Evolutionary conservation across 53 echinoderm and acorn worm species (phyloP).

Genomic region (Stichopus horrens): DNA sequence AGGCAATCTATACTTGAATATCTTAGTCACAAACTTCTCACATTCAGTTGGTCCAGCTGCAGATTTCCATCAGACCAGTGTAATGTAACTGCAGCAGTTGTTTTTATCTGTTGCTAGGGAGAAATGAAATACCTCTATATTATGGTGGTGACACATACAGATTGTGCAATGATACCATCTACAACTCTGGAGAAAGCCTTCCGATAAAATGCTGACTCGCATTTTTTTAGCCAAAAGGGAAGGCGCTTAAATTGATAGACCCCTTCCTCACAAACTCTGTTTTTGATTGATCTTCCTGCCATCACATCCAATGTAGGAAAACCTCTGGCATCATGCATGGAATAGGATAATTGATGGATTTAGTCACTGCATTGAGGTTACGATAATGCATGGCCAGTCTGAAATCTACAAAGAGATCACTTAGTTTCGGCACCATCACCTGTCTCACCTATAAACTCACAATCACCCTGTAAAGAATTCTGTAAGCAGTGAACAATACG

Average conservation of each 20-base stretch:
- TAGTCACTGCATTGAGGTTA: slow-evolving; percentile 20
- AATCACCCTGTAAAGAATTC: neutral
- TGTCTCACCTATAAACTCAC: neutral
- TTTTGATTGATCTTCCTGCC: slow-evolving; percentile 25
- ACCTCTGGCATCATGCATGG: neutral
- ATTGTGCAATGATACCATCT: too few species aligned
- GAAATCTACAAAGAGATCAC: too few species aligned
- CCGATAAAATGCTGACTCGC: neutral
- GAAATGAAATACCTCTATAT: too few species aligned
- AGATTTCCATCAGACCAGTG: too few species aligned
- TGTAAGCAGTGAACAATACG: slow-evolving; percentile 15
- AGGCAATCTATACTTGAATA: too few species aligned
- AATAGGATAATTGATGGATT: slow-evolving; percentile 11
- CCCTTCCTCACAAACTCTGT: neutral
- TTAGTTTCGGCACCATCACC: neutral
- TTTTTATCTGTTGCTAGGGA: too few species aligned
- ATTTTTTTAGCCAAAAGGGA: neutral
- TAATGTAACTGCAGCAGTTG: too few species aligned
- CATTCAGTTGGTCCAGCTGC: too few species aligned
- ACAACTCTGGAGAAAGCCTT: neutral
- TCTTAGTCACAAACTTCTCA: too few species aligned
- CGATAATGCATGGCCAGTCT: neutral
- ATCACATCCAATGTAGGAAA: slow-evolving; percentile 49
- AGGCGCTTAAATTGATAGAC: neutral
- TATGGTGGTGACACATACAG: too few species aligned